Base-by-base conservation (phyloP, 2,888 invertebrate species). In the Brachylomia viminalis region DNA sequence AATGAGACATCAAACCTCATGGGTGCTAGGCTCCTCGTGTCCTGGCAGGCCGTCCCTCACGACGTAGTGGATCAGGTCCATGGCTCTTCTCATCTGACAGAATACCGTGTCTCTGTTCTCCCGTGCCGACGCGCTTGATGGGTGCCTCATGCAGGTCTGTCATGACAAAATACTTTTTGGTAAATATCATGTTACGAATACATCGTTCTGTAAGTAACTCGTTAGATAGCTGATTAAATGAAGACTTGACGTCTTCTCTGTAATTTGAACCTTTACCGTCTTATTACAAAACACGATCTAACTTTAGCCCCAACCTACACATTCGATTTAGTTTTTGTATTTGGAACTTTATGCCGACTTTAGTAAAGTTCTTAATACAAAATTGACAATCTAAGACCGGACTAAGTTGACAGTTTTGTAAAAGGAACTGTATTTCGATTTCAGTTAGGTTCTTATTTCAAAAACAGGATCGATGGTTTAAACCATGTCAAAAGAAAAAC, bases 41-140 rank as follows among this genome's bases (percentile, higher is more conserved):
- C 96, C 96, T 0, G 96, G 96, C 61, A 99, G 98, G n/a, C 99
- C 99, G 94, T 99, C 99, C 91, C 99, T 98, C 66, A 99, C 99
- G 79, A 99, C 99, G 94, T 98, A 99, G 95, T 99, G 99, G 88
- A 99, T 99, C 85, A 99, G 97, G 96, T 99, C 99, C 98, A 99
- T 98, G 42, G 99, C 99, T 84, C 99, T 97, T 81, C 99, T 97
- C 98, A 99, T 99, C 95, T 99, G 99, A 93, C 99, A 99, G 97
- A 99, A 99, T 65, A 99, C 99, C 0, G 99, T 99, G 94, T 99
- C 99, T 15, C 99, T 97, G 95, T 99, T 99, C 94, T 99, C 99
- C 84, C 98, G 97, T 0, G 99, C 99, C 73, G 99, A 98, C 68
- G 98, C 98, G 94, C 99, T 98, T 89, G 99, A 99, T 33, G 99